These are phyloP conservation scores for Tribolium castaneum DNA, from an alignment of 1,140 invertebrate genomes.

Conservation along the genomic window DNA sequence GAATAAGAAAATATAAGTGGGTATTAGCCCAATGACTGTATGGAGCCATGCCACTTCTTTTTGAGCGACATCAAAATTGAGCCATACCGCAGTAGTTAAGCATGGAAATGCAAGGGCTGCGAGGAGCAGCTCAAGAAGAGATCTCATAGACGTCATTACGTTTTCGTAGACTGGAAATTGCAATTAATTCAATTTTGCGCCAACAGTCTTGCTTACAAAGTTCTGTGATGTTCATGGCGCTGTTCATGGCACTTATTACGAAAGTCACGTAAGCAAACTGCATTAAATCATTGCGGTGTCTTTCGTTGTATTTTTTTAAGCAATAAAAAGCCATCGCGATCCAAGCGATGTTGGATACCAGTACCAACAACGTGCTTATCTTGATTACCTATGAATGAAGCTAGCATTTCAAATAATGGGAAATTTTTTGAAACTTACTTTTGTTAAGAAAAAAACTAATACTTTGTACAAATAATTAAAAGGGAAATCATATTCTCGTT, in stretches of 20 bases:
- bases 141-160: slow-evolving; percentile 6
- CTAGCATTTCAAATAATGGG: background rate
- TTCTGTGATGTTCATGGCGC: background rate
- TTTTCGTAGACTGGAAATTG: background rate
- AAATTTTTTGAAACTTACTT: background rate
- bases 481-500: background rate
- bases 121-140: background rate
- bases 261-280: slow-evolving; percentile 8
- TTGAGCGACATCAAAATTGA: background rate
- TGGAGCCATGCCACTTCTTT: slow-evolving; percentile 26
- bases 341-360: background rate
- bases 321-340: slow-evolving; percentile 8
- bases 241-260: background rate
- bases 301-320: slow-evolving; percentile 14
- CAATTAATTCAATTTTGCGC: background rate
- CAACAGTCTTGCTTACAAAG: background rate
- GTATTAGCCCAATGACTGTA: background rate
- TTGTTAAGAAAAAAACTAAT: background rate
- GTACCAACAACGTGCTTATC: background rate
- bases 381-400: background rate
- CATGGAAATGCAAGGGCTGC: background rate
- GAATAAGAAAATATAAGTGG: slow-evolving; percentile 14
- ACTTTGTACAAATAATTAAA: background rate
- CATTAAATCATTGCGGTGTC: slow-evolving; percentile 2
- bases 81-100: slow-evolving; percentile 1